phyloP scores from a whole-genome alignment of 2,888 invertebrate genomes.

The Dusona sp. region DNA sequence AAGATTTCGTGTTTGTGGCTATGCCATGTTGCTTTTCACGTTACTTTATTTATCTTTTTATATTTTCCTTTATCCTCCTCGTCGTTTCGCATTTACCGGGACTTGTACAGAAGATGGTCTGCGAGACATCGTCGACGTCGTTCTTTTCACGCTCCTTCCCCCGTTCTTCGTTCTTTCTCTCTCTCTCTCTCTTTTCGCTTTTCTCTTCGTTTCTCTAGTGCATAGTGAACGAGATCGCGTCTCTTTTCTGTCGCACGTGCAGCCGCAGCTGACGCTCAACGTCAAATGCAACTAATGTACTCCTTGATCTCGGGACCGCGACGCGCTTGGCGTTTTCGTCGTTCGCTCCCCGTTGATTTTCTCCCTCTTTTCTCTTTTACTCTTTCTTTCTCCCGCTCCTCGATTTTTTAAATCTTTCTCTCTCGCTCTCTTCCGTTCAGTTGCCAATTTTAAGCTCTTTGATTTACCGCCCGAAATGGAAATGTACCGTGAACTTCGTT shows the following conservation, averaged over 20 bases:
- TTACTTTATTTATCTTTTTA: constrained; percentile 34
- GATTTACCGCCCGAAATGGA: constrained; percentile 81
- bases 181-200: constrained; percentile 38
- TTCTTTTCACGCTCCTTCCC: constrained; percentile 58
- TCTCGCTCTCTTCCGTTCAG: constrained; percentile 45
- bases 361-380: constrained; percentile 59
- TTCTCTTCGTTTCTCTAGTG: constrained; percentile 42
- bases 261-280: constrained; percentile 81
- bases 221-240: constrained; percentile 18
- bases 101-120: constrained; percentile 29
- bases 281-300: constrained; percentile 83
- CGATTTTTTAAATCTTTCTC: constrained; percentile 9
- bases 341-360: constrained; percentile 56
- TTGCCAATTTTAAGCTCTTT: constrained; percentile 81
- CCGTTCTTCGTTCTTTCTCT: constrained; percentile 43
- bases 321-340: constrained; percentile 60
- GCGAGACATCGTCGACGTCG: constrained; percentile 65
- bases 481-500: constrained; percentile 79
- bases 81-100: constrained; percentile 66
- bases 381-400: constrained; percentile 50
- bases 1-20: constrained; percentile 41
- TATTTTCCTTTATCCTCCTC: constrained; percentile 56
- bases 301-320: constrained; percentile 76
- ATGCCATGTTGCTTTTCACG: constrained; percentile 27
- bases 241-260: constrained; percentile 73